Percentiles rank a stretch among this genome's conserved stretches.
Conservation (phyloP, 2,888 invertebrate genomes). For the Antitype chi region DNA sequence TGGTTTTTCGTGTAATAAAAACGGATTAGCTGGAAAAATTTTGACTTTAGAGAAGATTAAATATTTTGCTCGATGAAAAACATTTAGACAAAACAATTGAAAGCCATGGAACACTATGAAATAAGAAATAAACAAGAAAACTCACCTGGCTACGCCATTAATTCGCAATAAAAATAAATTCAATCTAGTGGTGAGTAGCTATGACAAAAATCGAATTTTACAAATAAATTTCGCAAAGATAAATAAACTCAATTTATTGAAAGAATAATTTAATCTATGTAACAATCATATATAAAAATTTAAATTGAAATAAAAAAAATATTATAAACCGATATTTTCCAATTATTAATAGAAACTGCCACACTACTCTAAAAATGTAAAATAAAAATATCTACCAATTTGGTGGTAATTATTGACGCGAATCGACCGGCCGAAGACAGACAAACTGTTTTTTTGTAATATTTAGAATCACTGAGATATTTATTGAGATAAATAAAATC, state of each 20-base stretch:
- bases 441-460: no score
- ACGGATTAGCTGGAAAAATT: conserved; percentile 87
- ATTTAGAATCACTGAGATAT: no score
- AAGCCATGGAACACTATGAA: conserved; percentile 88
- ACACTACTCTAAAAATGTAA: conserved; percentile 17
- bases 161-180: conserved; percentile 90
- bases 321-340: conserved; percentile 22
- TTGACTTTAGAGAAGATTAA: conserved; percentile 86
- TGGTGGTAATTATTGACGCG: background rate
- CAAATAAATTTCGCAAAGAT: background rate
- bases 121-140: conserved; percentile 90
- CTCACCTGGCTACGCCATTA: conserved; percentile 91
- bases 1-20: conserved; percentile 86
- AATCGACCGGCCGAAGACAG: no score
- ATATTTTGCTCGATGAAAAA: conserved; percentile 88
- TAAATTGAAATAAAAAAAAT: background rate
- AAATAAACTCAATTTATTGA: background rate
- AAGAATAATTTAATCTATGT: background rate
- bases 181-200: conserved; percentile 66
- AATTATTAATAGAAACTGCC: background rate
- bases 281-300: background rate
- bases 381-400: conserved; percentile 14
- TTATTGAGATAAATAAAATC: no score
- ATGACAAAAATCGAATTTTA: conserved; percentile 29
- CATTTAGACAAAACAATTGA: conserved; percentile 90